Base-by-base conservation (phyloP, 2,888 invertebrate species). In the Pseudococcus jackbeardsleyi region DNA sequence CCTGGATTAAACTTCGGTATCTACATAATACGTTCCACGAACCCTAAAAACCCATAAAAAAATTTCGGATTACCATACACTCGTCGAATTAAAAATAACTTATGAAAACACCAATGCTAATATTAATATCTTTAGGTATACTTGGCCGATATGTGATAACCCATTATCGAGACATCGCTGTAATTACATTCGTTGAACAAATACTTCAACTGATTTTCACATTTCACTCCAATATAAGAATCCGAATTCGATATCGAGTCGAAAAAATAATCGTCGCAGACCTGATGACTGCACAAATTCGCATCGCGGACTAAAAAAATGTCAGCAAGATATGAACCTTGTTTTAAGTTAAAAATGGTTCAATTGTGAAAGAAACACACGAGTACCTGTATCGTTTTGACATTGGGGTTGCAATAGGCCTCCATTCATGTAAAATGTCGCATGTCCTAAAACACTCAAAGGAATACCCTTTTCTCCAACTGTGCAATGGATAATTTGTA, bases 111-210 rank as follows among this genome's bases (percentile, higher is more conserved):
- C 68, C n/a, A 1, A 72, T 33, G 33, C 33, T 72, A 72, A 72
- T 26, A 15, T 33, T 33, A 33, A 33, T 33, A 33, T 33, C 3
- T 1, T 1, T 33, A 33, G 26, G 12, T 33, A 15, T 42, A 86
- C 86, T 19, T 86, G 12, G 19, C 22, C 9, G 86, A 68, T n/a
- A 46, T 86, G 86, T 72, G 4, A 22, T 42, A 86, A 2, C 86
- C 86, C 33, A 68, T 59, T 2, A 64, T 39, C 46, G 33, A 22
- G 46, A 48, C 42, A 22, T 86, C 86, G n/a, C 22, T 42, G n/a
- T 64, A 72, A 64, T 86, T 46, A 46, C 86, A 86, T 26, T 46
- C 72, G 42, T 64, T 86, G 19, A 42, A 64, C 48, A 48, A 72
- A 68, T 86, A 86, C n/a, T 86, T 33, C 17, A 59, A 17, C 8